phyloP scores from a whole-genome alignment of 1,140 invertebrate genomes.

The Contarinia nasturtii region DNA sequence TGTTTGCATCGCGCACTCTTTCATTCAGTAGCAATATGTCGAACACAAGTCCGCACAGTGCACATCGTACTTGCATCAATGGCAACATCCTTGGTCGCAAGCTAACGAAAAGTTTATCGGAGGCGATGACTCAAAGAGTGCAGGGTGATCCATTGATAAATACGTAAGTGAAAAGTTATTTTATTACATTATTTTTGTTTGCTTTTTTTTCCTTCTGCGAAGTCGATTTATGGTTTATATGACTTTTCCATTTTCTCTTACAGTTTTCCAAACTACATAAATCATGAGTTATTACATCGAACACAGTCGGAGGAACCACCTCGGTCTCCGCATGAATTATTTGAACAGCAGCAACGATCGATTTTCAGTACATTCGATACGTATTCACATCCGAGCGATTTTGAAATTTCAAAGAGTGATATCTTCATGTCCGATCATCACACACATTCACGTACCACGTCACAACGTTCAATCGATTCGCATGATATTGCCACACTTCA shows the following conservation, averaged over 20 bases:
- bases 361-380: not conserved
- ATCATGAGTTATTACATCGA: constrained; percentile 53
- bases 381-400: constrained; percentile 1
- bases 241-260: not conserved
- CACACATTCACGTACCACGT: constrained; percentile 2
- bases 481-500: constrained; percentile 2
- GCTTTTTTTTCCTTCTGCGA: not conserved
- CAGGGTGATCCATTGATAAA: too few species aligned
- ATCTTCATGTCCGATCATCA: not conserved
- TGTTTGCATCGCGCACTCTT: constrained; percentile 42
- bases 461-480: constrained; percentile 2
- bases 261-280: constrained; percentile 6
- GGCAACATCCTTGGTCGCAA: constrained; percentile 47
- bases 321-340: constrained; percentile 34
- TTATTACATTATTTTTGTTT: too few species aligned
- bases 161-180: not conserved
- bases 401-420: constrained; percentile 2
- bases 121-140: constrained; percentile 30
- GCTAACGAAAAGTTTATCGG: constrained; percentile 66
- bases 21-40: constrained; percentile 50
- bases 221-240: not conserved
- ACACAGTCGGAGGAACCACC: constrained; percentile 68
- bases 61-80: constrained; percentile 63
- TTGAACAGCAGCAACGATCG: not conserved
- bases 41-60: constrained; percentile 52